Conservation (phyloP, 1,140 invertebrate species). For the Drosophila sechellia region DNA sequence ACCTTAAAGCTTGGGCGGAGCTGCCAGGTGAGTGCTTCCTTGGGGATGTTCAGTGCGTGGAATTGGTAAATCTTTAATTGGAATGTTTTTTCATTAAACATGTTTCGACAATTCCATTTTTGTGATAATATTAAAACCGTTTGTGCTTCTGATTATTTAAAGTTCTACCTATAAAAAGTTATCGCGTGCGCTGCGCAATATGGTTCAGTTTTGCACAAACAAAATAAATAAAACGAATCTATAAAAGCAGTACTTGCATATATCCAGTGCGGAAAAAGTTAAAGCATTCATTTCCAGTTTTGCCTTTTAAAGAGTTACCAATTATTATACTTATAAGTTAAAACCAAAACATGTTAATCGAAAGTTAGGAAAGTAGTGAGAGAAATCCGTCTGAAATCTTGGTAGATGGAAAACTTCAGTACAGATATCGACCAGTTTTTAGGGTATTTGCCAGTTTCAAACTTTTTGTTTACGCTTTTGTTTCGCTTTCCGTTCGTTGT, state of each 20-base stretch:
- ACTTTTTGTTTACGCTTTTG: constrained; percentile 27
- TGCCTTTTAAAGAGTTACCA: not conserved
- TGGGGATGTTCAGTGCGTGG: not conserved
- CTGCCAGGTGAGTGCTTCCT: constrained; percentile 87
- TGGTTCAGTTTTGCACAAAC: constrained; percentile 8
- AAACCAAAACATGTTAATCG: not conserved
- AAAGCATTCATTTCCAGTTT: not conserved
- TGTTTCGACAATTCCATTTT: not conserved
- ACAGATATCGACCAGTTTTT: not conserved
- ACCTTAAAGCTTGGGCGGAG: constrained; percentile 91
- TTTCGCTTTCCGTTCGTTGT: constrained; percentile 8
- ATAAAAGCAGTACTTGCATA: not conserved
- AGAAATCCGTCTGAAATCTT: constrained; percentile 1
- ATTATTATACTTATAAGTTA: not conserved
- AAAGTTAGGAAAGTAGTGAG: not conserved
- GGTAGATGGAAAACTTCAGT: not conserved
- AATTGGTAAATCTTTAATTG: no score
- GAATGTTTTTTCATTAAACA: no score
- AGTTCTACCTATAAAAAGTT: not conserved
- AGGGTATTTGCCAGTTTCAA: constrained; percentile 9
- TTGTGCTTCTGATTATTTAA: constrained; percentile 1
- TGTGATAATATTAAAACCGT: no score
- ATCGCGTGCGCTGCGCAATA: constrained; percentile 8
- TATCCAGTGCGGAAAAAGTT: not conserved
- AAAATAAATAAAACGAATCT: not conserved